phyloP scores from a whole-genome alignment of 2,888 invertebrate genomes.

The Didymodactylos carnosus region DNA sequence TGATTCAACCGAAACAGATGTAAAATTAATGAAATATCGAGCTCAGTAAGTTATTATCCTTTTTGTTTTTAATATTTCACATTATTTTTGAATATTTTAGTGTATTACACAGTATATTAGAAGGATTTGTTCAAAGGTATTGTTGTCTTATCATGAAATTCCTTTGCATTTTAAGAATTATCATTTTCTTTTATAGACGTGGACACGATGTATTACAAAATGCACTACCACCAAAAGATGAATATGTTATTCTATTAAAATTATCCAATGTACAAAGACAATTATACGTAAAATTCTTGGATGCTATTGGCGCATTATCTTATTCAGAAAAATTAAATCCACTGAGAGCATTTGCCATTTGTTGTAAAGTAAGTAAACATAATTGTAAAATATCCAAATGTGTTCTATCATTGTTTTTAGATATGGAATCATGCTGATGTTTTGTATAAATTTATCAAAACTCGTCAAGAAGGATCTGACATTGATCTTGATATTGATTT shows the following conservation, averaged over 20 bases:
- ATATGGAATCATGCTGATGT: slow-evolving; percentile 40
- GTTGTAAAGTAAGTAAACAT: slow-evolving; percentile 55
- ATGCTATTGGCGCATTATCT: slow-evolving; percentile 25
- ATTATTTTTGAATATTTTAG: too few species aligned
- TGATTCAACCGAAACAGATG: slow-evolving; percentile 81
- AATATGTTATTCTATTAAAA: slow-evolving; percentile 68
- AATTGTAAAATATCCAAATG: not conserved
- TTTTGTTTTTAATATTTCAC: too few species aligned
- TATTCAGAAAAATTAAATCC: slow-evolving; percentile 48
- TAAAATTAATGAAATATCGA: slow-evolving; percentile 72
- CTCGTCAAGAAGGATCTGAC: slow-evolving; percentile 24
- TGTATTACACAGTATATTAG: slow-evolving; percentile 72
- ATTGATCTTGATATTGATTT: slow-evolving; percentile 22
- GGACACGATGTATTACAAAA: slow-evolving; percentile 75
- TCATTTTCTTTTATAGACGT: slow-evolving; percentile 45
- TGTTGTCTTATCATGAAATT: too few species aligned
- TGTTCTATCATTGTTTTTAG: slow-evolving; percentile 20
- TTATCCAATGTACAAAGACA: slow-evolving; percentile 75
- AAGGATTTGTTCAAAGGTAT: slow-evolving; percentile 73
- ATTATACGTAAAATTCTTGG: slow-evolving; percentile 78
- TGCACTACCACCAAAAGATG: slow-evolving; percentile 75
- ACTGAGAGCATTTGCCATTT: slow-evolving; percentile 86
- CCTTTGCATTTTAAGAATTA: too few species aligned
- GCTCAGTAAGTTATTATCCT: too few species aligned
- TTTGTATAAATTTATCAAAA: slow-evolving; percentile 26